Base-by-base conservation (phyloP, 2,888 invertebrate species). In the Agrochola circellaris region DNA sequence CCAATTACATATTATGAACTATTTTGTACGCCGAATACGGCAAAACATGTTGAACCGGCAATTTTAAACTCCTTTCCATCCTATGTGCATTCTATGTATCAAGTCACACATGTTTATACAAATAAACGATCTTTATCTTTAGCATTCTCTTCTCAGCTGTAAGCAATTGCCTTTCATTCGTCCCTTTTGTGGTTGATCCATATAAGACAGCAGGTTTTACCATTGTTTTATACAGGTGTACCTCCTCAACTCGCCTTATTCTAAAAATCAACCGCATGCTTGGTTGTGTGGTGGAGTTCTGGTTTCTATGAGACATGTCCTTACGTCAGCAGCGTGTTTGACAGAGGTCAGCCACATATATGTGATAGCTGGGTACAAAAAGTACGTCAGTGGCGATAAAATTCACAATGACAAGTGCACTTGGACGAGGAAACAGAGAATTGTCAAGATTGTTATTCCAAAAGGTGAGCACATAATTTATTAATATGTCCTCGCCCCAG, bases 251-350 rank as follows among this genome's bases (percentile, higher is more conserved):
- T 79, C 86, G 9, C 30, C 1, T 3, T 81, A 81, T 62, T 81
- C 86, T 6, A 23, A 38, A 1, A 48, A 68, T 30, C 86, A 86
- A 67, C 84, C 81, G 15, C 61, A 76, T 4, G 34, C 64, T 6
- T 86, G 86, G 86, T 51, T 86, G 5, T 86, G 86, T 54, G 86
- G 86, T 7, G 86, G 86, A 17, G 77, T 76, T 9, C 38, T 86
- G 20, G 62, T 86, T 15, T 73, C 83, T 0, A 56, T 56, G 0
- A 26, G 15, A 11, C 72, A 77, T 0, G 68, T 86, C 0, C 23
- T 86, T 9, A 86, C 86, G 2, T 45, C 81, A 56, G 86, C 86
- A 3, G 75, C 81, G 1, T 86, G 86, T 30, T 67, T 86, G 8
- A 79, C 72, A 6, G 86, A 86, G 58, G 86, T 86, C 15, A 72